phyloP scores from a whole-genome alignment of 2,113 vertebrate genomes.

The Sitta europaea region DNA sequence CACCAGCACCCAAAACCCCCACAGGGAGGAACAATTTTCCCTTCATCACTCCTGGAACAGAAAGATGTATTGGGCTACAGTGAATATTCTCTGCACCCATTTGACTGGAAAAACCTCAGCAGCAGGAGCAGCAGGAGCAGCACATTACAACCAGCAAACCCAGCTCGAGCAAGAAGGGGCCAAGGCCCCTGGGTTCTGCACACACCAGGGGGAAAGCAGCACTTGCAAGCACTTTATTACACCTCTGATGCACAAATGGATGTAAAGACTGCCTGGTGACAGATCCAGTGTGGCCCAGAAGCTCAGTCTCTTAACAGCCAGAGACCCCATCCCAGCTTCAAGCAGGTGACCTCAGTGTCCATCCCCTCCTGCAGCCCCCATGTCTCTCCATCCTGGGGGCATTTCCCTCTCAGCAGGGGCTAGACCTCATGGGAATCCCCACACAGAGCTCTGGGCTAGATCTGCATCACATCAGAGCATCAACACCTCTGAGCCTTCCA shows the following conservation, averaged over 20 bases:
- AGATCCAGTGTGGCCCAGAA: not conserved
- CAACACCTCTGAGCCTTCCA: not conserved
- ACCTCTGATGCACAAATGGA: accelerated
- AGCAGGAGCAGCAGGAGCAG: not conserved
- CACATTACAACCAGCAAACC: not conserved
- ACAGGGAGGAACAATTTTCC: not conserved
- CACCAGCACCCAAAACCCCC: not conserved
- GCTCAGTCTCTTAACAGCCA: not conserved
- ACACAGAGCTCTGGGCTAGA: not conserved
- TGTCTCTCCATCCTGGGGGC: not conserved
- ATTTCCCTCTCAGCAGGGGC: not conserved
- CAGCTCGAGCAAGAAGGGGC: not conserved
- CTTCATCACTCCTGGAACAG: not conserved
- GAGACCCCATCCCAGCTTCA: not conserved
- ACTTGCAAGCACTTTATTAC: not conserved
- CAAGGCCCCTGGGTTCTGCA: not conserved
- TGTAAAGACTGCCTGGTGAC: not conserved
- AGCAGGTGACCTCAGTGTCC: not conserved
- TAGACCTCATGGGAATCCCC: not conserved
- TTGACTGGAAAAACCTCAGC: not conserved
- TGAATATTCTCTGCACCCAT: not conserved
- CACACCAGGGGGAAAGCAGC: not conserved
- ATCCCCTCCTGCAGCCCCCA: not conserved
- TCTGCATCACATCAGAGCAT: not conserved
- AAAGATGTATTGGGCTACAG: not conserved